Percentiles rank a stretch among this genome's conserved stretches.
These are phyloP conservation scores for Holacanthella duospinosa DNA, from an alignment of 2,888 invertebrate species.

Conservation along the genomic window DNA sequence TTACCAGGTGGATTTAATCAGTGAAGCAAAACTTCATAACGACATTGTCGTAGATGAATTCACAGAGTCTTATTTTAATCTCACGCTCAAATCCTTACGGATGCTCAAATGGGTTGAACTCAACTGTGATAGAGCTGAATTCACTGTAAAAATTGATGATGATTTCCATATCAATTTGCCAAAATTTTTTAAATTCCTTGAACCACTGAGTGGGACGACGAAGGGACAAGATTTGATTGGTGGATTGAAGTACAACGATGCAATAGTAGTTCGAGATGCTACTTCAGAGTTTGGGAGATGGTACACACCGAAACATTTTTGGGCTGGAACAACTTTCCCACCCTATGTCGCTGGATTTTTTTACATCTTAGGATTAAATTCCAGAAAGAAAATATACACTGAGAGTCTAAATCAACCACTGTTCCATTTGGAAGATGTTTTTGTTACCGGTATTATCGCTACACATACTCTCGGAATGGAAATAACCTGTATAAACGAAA, in stretches of 20 bases:
- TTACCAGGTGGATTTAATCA: slow-evolving; percentile 18
- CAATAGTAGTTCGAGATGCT: slow-evolving; percentile 36
- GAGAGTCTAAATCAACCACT: slow-evolving; percentile 37
- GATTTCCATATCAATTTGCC: slow-evolving; percentile 39
- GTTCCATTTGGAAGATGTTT: slow-evolving; percentile 41
- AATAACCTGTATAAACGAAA: slow-evolving; percentile 19
- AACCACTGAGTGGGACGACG: no score
- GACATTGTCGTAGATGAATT: slow-evolving; percentile 33
- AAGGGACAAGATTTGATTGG: slow-evolving; percentile 30
- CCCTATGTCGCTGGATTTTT: slow-evolving; percentile 40
- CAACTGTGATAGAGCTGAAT: slow-evolving; percentile 26
- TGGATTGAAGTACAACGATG: slow-evolving; percentile 38
- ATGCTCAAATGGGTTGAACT: slow-evolving; percentile 32
- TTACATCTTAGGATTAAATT: slow-evolving; percentile 39
- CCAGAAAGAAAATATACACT: slow-evolving; percentile 36
- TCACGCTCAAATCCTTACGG: slow-evolving; percentile 33
- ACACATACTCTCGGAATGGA: slow-evolving; percentile 19
- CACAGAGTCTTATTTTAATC: slow-evolving; percentile 30
- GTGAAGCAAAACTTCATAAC: slow-evolving; percentile 21
- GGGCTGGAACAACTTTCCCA: slow-evolving; percentile 37
- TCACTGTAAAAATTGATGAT: slow-evolving; percentile 39
- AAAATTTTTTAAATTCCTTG: slow-evolving; percentile 31
- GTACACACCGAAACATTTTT: slow-evolving; percentile 39
- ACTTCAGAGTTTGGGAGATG: slow-evolving; percentile 39
- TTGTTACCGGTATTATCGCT: slow-evolving; percentile 39